Base-by-base conservation (phyloP, 53 echinoderm and acorn worm genomes). In the Patiria pectinifera region DNA sequence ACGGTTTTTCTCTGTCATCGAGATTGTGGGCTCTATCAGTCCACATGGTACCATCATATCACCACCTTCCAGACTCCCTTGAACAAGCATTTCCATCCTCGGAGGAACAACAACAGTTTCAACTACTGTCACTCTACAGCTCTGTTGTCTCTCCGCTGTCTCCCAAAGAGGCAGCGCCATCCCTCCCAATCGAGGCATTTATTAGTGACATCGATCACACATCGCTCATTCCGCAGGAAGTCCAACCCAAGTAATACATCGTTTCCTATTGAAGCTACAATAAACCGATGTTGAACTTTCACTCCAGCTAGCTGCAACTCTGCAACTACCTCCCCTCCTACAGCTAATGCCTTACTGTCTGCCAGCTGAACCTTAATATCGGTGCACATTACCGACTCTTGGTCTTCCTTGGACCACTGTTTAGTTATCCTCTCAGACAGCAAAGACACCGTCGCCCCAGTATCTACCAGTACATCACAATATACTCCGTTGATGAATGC, bases 221-320 rank as follows among this genome's bases (percentile, higher is more conserved):
- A 80, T 26, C 82, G 13, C 69, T 88, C 69, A 19, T 82, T 60
- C 44, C 71, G 4, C 9, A 88, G 23, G 71, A 81, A 88, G 44
- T 93, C 93, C 19, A 82, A 25, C 26, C 89, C 93, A 43, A 93
- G 62, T 15, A 93, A 70, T 46, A 9, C 90, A 59, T 93, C 90
- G 14, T 44, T 82, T 10, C 75, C 63, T 24, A 90, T 89, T 1
- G 60, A 63, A 45, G 93, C 93, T 76, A 93, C 90, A 35, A 62
- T 84, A 44, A 84, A 84, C 44, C 63, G 61, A 62, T 83, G 84
- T n/a, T 62, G 35, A 35, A 35, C 26, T 53, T 45, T 62, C 84
- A 22, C 59, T 66, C 84, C 84, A 26, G 2, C 69, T 2, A 84
- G 69, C 69, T 84, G 84, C 6, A 84, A 35, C 22, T 63, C 69